A percentile compares a stretch with the other conserved stretches of the same genome.
phyloP scores from a whole-genome alignment of 64 coral and sea anemone species.

The Pocillopora verrucosa region DNA sequence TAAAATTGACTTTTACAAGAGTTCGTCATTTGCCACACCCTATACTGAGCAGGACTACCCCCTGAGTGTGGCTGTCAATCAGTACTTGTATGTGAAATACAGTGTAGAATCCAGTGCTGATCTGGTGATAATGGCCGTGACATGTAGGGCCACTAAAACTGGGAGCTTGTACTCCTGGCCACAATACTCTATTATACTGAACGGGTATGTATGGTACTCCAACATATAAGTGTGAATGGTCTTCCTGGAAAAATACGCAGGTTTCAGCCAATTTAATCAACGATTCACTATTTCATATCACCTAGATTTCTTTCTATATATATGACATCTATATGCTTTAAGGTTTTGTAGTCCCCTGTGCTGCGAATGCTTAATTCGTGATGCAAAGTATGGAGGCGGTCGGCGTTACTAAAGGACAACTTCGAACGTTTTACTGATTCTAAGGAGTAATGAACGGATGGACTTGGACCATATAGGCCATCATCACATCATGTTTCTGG shows the following conservation, averaged over 20 bases:
- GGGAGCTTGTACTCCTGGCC: conserved; percentile 7
- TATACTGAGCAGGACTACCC: background rate
- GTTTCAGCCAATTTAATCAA: too few relatives aligned
- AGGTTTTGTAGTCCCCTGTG: too few relatives aligned
- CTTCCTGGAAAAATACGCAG: too few relatives aligned
- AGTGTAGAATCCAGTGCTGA: conserved; percentile 10
- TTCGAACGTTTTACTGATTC: too few relatives aligned
- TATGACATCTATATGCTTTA: too few relatives aligned
- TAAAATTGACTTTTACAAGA: conserved; percentile 35
- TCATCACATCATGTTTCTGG: too few relatives aligned
- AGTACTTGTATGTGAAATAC: background rate
- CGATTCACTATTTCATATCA: background rate
- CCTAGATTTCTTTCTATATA: too few relatives aligned
- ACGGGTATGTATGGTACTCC: background rate
- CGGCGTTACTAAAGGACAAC: too few relatives aligned
- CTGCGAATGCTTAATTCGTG: too few relatives aligned
- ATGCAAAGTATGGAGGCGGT: too few relatives aligned
- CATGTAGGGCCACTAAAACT: background rate
- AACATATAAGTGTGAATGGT: background rate
- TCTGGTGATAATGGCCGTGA: conserved; percentile 21
- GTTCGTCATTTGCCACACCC: background rate
- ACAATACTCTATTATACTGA: conserved; percentile 13
- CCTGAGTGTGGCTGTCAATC: background rate
- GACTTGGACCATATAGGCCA: too few relatives aligned
- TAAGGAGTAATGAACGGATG: too few relatives aligned